Conservation (phyloP, 2,797 vertebrate species). For the Enteromius mattozi region DNA sequence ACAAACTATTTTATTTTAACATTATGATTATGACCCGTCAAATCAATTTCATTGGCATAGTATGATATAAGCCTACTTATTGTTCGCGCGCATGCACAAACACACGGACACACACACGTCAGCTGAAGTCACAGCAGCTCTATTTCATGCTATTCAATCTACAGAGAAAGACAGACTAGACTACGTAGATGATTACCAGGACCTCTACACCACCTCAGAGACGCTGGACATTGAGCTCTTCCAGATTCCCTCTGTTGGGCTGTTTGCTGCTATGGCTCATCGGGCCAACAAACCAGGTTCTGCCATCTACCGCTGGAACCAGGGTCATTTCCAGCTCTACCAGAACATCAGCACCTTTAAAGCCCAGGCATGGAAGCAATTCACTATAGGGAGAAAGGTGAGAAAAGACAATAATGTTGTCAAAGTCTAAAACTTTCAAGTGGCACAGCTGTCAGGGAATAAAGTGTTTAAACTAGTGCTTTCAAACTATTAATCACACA, state of each 20-base stretch:
- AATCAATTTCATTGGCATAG: background rate
- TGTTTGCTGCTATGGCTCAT: conserved; percentile 90
- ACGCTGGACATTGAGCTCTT: conserved; percentile 93
- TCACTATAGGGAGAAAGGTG: conserved; percentile 90
- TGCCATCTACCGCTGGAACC: conserved; percentile 87
- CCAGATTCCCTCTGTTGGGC: conserved; percentile 82
- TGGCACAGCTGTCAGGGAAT: background rate
- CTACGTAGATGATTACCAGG: conserved; percentile 84
- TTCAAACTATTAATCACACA: too few species aligned
- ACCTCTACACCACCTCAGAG: conserved; percentile 87
- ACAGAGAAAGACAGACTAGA: conserved; percentile 86
- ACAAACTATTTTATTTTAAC: background rate
- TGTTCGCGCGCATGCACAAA: background rate
- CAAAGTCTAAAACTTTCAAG: background rate
- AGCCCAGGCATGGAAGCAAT: conserved; percentile 92
- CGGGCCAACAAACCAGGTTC: conserved; percentile 80
- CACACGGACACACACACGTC: background rate
- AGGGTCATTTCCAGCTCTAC: conserved; percentile 84
- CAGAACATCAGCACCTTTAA: conserved; percentile 91
- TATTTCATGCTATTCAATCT: background rate
- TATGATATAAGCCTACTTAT: too few species aligned
- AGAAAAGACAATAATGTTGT: background rate
- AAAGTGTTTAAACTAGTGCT: background rate
- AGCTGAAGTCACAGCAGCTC: background rate
- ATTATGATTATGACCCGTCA: background rate